Conservation (phyloP, 2,888 invertebrate species). For the Selenia dentaria region DNA sequence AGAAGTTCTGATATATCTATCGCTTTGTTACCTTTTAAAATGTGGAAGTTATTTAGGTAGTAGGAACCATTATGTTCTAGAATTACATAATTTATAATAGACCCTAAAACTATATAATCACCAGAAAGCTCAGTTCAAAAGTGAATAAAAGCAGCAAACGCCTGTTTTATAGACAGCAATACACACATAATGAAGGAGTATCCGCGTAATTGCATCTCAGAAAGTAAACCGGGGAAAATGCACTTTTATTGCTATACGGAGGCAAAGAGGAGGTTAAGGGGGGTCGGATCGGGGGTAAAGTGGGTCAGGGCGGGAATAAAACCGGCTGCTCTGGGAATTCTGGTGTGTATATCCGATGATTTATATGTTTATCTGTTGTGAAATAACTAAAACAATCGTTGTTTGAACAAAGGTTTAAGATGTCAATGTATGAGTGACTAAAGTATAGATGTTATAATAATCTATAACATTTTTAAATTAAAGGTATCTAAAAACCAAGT, state of each 20-base stretch:
- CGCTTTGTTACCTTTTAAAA: too few relatives aligned
- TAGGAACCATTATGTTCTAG: too few relatives aligned
- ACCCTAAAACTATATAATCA: too few relatives aligned
- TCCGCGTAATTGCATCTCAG: slow-evolving; percentile 42
- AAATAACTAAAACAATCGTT: slow-evolving; percentile 32
- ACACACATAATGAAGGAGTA: slow-evolving; percentile 14
- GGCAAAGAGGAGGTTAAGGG: neutral
- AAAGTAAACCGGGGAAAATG: slow-evolving; percentile 40
- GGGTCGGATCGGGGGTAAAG: slow-evolving; percentile 24
- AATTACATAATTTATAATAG: too few relatives aligned
- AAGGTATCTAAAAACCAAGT: too few relatives aligned
- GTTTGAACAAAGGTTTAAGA: slow-evolving; percentile 24
- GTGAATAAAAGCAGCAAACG: neutral
- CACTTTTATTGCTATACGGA: slow-evolving; percentile 42
- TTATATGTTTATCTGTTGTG: slow-evolving; percentile 42
- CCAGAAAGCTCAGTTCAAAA: neutral
- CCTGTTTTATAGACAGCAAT: slow-evolving; percentile 7
- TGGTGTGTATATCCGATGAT: slow-evolving; percentile 45
- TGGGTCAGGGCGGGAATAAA: slow-evolving; percentile 49
- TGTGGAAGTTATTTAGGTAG: too few relatives aligned
- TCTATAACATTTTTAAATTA: too few relatives aligned
- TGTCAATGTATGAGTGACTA: too few relatives aligned
- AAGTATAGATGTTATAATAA: too few relatives aligned
- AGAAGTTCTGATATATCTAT: too few relatives aligned
- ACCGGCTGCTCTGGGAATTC: slow-evolving; percentile 35